Conservation (phyloP, 2,113 vertebrate species). For the Grantiella picta region DNA sequence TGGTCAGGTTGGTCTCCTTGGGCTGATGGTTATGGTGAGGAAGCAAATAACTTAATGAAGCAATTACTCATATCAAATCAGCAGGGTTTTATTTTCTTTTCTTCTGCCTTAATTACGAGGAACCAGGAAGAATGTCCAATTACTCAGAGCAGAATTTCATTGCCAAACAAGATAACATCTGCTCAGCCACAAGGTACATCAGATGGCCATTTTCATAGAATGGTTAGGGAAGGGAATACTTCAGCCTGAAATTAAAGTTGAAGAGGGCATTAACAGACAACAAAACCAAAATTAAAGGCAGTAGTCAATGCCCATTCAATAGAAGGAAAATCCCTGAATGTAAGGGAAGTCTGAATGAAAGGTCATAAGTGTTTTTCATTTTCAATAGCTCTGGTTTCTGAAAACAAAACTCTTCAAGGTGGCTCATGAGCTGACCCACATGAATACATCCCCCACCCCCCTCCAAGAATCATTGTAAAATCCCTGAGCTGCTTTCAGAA, state of each 20-base stretch:
- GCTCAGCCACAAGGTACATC: not conserved
- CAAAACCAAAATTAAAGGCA: not conserved
- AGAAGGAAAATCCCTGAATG: not conserved
- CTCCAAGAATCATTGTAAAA: not conserved
- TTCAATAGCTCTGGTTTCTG: not conserved
- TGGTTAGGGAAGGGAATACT: not conserved
- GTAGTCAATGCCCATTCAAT: not conserved
- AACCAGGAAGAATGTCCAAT: conserved; percentile 43
- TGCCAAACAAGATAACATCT: conserved; percentile 37
- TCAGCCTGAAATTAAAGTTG: not conserved
- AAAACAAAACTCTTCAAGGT: conserved; percentile 10
- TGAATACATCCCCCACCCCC: not conserved
- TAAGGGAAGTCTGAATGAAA: not conserved
- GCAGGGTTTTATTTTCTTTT: conserved; percentile 39
- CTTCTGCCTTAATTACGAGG: conserved; percentile 10
- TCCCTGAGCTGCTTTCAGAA: conserved; percentile 7
- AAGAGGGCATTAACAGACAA: not conserved
- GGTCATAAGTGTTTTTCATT: not conserved
- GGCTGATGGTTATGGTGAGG: not conserved
- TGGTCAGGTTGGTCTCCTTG: not conserved
- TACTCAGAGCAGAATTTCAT: conserved; percentile 40
- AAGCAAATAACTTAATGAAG: conserved; percentile 26
- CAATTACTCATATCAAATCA: conserved; percentile 36
- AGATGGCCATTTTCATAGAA: not conserved
- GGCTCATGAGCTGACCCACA: not conserved